phyloP scores from a whole-genome alignment of 1,140 invertebrate species.

The Apis mellifera region DNA sequence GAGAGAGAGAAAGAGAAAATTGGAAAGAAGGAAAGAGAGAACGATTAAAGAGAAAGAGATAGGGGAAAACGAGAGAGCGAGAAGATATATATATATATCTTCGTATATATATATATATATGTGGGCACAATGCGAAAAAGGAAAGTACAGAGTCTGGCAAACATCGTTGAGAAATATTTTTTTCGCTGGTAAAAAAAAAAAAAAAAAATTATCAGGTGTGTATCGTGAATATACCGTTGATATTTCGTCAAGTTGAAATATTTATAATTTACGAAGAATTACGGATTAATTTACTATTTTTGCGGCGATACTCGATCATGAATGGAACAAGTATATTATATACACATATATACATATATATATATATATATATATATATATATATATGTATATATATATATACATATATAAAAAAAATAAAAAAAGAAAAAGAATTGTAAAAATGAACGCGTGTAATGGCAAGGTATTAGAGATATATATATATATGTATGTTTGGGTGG shows the following conservation, averaged over 20 bases:
- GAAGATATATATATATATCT: neutral
- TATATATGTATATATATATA: too few species aligned
- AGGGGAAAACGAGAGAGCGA: neutral
- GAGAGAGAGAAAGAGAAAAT: neutral
- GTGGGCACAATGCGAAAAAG: slow-evolving; percentile 22
- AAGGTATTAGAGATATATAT: slow-evolving; percentile 16
- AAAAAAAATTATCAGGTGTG: slow-evolving; percentile 1
- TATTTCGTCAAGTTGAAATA: slow-evolving; percentile 23
- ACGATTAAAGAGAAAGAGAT: neutral
- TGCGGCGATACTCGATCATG: neutral
- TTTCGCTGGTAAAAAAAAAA: slow-evolving; percentile 11
- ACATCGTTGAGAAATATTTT: slow-evolving; percentile 31
- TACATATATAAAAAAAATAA: too few species aligned
- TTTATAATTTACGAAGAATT: neutral
- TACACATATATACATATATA: too few species aligned
- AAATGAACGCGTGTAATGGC: slow-evolving; percentile 1
- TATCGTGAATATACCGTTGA: neutral
- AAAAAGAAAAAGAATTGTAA: neutral
- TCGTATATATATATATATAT: too few species aligned
- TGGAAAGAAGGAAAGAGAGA: neutral
- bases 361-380: too few species aligned
- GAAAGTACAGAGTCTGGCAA: slow-evolving; percentile 13
- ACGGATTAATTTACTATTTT: neutral
- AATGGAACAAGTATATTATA: neutral
- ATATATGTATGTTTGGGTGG: slow-evolving; percentile 12